Base-by-base conservation (phyloP, 1,140 invertebrate genomes). In the Plodia interpunctella region DNA sequence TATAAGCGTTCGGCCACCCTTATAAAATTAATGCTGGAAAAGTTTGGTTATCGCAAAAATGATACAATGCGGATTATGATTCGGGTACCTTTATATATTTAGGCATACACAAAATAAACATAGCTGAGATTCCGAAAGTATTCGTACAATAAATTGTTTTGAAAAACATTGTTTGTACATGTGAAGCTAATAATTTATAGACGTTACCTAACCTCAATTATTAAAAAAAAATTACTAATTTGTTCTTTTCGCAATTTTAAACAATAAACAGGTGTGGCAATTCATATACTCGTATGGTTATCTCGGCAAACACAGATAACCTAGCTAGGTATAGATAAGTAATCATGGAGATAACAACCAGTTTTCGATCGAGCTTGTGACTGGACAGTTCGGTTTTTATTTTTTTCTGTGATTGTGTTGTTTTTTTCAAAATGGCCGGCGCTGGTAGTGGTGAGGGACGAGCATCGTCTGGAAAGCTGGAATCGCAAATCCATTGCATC, bases 401-500 rank as follows among this genome's bases (percentile, higher is more conserved):
- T 15, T 28, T 25, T 25, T 3, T 49, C 11, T 17, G 57, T 59
- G 57, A 9, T 21, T 57, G 75, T 87, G 75, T 61, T 70, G n/a
- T 44, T n/a, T 44, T 69, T 60, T 70, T 65, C 70, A 75, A 57
- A 62, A 89, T 88, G 84, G 86, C 83, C 49, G 83, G 83, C 55
- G 75, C 78, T 68, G 86, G 86, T 2, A 78, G 76, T 66, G 83
- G 83, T 25, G 78, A 82, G 52, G 84, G 87, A 38, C 80, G 85
- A 70, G 89, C 83, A 32, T 86, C 83, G 2, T 83, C 84, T 0
- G 87, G 90, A 6, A 89, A 90, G 67, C 81, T 94, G 60, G 93
- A 94, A 72, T 92, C 91, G 30, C 91, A 92, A 60, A 94, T 95
- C 63, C 92, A 92, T 60, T 91, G 92, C 70, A 91, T 94, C 53